Evolutionary conservation across 2,113 vertebrate genomes (phyloP), one percentile per base, ranked within the genome.

Genomic region (Rhipidura dahli): DNA sequence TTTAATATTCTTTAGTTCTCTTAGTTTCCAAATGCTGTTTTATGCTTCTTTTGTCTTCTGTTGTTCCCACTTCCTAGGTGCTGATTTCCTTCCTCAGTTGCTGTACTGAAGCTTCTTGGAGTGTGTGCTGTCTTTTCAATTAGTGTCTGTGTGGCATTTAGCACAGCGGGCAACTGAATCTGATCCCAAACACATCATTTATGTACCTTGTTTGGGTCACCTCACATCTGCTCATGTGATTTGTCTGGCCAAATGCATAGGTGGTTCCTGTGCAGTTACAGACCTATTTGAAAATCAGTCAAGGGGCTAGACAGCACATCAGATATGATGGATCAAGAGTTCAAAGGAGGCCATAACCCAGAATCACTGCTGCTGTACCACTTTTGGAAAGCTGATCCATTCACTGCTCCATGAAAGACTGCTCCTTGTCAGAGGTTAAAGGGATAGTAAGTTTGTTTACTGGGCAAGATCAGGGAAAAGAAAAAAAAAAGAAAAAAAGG

Each of bases 181-280:
- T 53, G 70, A 79, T 94, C 53, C 84, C 93, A 84, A 84, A 91
- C 40, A 87, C 49, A 89, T 94, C 3, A 94, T 87, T 94, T 78
- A 60, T 24, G 49, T 33, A 30, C 70, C 65, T 76, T 13, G 57
- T 87, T 89, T 87, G 87, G 89, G 69, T 94, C 81, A 93, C 37
- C 35, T 84, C 89, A 68, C 81, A 95, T 91, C 87, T 95, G 93
- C 45, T 94, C 61, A 22, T 69, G n/a, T 8, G 57, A 72, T 84
- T 91, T 89, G 57, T 87, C 63, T 93, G 87, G 50, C 49, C 73
- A 91, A 94, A 85, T 6, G 21, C 56, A 75, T 13, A 76, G 56
- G 22, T 49, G 71, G 37, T 35, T 69, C 79, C 84, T 71, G 37
- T 45, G 40, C 77, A 69, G 40, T 49, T 64, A 69, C 49, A 82